Base-by-base conservation (phyloP, 1,140 invertebrate species). In the Sitodiplosis mosellana region DNA sequence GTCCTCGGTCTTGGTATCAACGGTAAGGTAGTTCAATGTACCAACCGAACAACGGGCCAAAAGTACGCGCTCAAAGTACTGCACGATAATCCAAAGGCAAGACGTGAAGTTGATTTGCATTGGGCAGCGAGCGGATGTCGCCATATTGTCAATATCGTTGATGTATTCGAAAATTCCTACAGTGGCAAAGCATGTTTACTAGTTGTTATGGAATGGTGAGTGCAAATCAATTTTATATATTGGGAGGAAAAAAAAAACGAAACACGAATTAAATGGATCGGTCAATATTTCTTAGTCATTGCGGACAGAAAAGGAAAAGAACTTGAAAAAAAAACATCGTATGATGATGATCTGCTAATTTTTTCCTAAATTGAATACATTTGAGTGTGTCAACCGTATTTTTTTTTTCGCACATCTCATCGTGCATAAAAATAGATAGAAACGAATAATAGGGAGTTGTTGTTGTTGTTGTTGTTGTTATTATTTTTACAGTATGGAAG, bases 1-100 rank as follows among this genome's bases (percentile, higher is more conserved):
- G 92, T 97, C 12, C 75, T 99, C 37, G 94, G 94, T n/a, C 75
- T 96, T 21, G 94, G 94, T 14, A 97, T 98, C 53, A 97, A 95
- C 66, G 94, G 94, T 34, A 96, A 96, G 76, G 86, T 89, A 33
- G 78, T 83, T 8, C 74, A 83, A 60, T 86, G 83, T 64, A 82
- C 71, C 53, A 72, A 72, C 18, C 80, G 77, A 53, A 66, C 66
- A 45, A 80, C 71, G 10, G 72, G 76, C 55, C 65, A 78, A 55
- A 90, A 90, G 63, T 91, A 75, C 65, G 90, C 91, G 5, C 68
- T 95, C 14, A 94, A 94, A 76, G 87, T 94, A 20, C 68, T 99
- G 7, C 75, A 88, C 53, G 94, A 98, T 66, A 86, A 80, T 56
- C 70, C 79, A 2, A 97, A 97, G 68, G 87, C 93, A 0, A 71